Conservation (phyloP, 2,797 vertebrate genomes). For the Bradypodion pumilum region DNA sequence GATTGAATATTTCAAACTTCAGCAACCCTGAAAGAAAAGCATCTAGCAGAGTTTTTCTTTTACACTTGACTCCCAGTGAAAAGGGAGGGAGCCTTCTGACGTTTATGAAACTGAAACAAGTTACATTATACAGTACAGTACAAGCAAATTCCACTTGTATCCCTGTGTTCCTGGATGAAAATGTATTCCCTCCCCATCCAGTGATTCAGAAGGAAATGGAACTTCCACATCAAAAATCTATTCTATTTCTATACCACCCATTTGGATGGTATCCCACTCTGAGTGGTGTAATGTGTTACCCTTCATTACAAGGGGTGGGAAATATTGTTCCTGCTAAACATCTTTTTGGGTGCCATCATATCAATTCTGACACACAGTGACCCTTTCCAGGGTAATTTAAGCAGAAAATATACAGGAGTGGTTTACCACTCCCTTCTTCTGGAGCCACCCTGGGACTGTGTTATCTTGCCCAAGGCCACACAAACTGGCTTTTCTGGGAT, state of each 20-base stretch:
- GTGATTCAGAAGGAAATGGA: not conserved
- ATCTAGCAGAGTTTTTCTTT: conserved; percentile 32
- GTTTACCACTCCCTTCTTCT: too few species aligned
- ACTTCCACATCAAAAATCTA: not conserved
- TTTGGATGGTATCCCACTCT: too few species aligned
- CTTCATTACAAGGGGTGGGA: not conserved
- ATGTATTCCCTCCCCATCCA: not conserved
- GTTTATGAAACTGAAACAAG: conserved; percentile 32
- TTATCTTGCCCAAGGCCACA: not conserved
- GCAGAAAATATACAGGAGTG: too few species aligned
- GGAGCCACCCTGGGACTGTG: too few species aligned
- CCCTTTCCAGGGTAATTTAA: too few species aligned
- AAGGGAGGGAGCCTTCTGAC: conserved; percentile 33
- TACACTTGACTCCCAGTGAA: conserved; percentile 17
- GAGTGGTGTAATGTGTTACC: too few species aligned
- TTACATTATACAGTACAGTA: not conserved
- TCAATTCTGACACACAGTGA: too few species aligned
- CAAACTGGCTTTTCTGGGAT: too few species aligned
- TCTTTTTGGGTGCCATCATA: too few species aligned
- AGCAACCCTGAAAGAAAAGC: conserved; percentile 44
- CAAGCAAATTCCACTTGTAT: not conserved
- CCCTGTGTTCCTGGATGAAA: not conserved
- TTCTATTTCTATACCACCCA: too few species aligned
- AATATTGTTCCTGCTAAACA: not conserved
- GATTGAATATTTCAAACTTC: conserved; percentile 65